phyloP scores from a whole-genome alignment of 1,140 invertebrate genomes.

The Phymastichus coffea region DNA sequence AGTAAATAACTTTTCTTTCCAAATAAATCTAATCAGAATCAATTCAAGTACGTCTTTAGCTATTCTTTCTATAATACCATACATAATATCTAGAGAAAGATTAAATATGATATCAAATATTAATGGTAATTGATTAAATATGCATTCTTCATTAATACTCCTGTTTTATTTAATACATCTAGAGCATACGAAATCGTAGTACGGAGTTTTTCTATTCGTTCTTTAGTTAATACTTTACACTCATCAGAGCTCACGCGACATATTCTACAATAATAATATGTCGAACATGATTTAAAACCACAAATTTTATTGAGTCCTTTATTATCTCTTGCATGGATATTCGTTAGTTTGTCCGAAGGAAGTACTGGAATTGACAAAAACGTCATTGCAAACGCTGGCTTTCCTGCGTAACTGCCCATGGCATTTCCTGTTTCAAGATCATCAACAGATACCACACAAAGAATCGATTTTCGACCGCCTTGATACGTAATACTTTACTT shows the following conservation, averaged over 20 bases:
- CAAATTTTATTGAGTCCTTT: conserved; percentile 13
- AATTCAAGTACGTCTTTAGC: too few species aligned
- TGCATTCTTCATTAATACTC: background rate
- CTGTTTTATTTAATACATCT: background rate
- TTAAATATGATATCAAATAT: background rate
- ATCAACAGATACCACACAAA: background rate
- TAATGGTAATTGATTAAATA: background rate
- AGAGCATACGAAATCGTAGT: background rate
- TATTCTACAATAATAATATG: conserved; percentile 12
- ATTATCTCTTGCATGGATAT: background rate
- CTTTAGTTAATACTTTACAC: background rate
- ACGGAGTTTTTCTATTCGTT: background rate
- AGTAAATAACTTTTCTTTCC: too few species aligned
- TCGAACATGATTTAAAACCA: conserved; percentile 8
- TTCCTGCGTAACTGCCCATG: background rate
- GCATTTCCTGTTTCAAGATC: background rate
- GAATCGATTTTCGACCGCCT: background rate
- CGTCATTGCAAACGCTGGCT: background rate
- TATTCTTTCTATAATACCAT: background rate
- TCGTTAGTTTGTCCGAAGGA: background rate
- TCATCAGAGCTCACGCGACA: background rate
- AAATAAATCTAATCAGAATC: too few species aligned
- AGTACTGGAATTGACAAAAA: conserved; percentile 6
- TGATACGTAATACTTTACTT: background rate
- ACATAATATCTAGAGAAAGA: background rate